phyloP scores from a whole-genome alignment of 2,113 vertebrate genomes.

The Ammodytes marinus region DNA sequence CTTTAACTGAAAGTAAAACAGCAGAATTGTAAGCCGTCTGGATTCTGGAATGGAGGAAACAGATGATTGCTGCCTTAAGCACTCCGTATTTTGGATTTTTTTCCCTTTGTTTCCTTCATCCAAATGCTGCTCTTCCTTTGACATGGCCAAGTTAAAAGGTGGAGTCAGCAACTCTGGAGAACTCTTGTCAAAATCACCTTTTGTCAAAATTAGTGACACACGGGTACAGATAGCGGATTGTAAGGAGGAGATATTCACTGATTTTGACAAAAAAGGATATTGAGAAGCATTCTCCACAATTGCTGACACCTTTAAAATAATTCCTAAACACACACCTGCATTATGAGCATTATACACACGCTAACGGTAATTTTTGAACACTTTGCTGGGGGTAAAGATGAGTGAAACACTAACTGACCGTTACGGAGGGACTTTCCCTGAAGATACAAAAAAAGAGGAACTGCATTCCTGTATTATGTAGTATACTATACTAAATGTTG shows the following conservation, averaged over 20 bases:
- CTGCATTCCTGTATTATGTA: conserved; percentile 10
- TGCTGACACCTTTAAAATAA: not conserved
- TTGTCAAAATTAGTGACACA: no score
- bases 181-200: no score
- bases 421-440: conserved; percentile 70
- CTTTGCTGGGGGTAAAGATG: conserved; percentile 14
- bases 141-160: not conserved
- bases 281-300: no score
- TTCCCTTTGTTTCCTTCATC: not conserved
- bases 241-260: no score
- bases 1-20: conserved; percentile 40
- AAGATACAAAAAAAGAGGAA: conserved; percentile 63
- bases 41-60: conserved; percentile 21
- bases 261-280: no score
- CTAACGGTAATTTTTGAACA: not conserved
- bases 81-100: not conserved
- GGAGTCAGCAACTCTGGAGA: no score
- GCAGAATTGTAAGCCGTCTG: conserved; percentile 10
- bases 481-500: not conserved
- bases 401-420: conserved; percentile 46
- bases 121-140: not conserved
- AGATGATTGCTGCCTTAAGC: not conserved
- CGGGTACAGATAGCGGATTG: no score
- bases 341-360: not conserved
- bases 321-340: not conserved